These are phyloP conservation scores for Atrina japonica DNA, from an alignment of 2,888 invertebrate genomes.

Conservation along the genomic window DNA sequence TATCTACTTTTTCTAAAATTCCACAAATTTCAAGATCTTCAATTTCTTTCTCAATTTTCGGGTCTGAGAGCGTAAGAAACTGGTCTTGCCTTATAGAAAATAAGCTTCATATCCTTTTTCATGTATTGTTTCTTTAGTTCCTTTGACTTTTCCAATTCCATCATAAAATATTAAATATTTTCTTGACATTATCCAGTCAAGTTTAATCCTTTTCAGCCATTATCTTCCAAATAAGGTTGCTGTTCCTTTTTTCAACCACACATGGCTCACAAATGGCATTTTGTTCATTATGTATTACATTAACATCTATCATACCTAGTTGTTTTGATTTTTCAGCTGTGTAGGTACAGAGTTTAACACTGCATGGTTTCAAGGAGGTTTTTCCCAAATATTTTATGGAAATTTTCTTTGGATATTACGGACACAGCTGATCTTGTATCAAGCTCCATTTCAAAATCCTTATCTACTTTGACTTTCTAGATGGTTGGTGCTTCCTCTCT, in stretches of 20 bases:
- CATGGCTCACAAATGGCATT: too few species aligned
- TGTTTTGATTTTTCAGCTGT: too few species aligned
- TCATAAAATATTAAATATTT: too few species aligned
- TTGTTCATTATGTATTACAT: too few species aligned
- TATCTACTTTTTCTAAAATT: conserved; percentile 11
- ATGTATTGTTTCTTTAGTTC: conserved; percentile 39
- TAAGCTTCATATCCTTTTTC: conserved; percentile 37
- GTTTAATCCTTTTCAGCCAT: too few species aligned
- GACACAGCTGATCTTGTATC: conserved; percentile 11
- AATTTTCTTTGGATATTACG: conserved; percentile 11
- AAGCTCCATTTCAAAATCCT: not conserved
- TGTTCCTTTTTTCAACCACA: too few species aligned
- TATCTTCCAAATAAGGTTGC: too few species aligned
- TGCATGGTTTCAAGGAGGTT: too few species aligned
- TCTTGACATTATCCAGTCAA: too few species aligned
- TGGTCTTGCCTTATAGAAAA: conserved; percentile 53
- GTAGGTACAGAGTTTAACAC: too few species aligned
- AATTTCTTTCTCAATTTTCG: too few species aligned
- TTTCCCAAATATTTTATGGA: not conserved
- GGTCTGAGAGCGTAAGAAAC: conserved; percentile 45
- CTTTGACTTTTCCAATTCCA: conserved; percentile 34
- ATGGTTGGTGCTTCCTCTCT: not conserved
- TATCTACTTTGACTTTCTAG: conserved; percentile 6
- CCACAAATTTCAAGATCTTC: conserved; percentile 3
- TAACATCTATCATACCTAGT: too few species aligned